Percentiles rank a stretch among this genome's conserved stretches.
These are phyloP conservation scores for Acrossocheilus wenchowensis DNA, from an alignment of 2,797 vertebrate genomes.

Conservation along the genomic window DNA sequence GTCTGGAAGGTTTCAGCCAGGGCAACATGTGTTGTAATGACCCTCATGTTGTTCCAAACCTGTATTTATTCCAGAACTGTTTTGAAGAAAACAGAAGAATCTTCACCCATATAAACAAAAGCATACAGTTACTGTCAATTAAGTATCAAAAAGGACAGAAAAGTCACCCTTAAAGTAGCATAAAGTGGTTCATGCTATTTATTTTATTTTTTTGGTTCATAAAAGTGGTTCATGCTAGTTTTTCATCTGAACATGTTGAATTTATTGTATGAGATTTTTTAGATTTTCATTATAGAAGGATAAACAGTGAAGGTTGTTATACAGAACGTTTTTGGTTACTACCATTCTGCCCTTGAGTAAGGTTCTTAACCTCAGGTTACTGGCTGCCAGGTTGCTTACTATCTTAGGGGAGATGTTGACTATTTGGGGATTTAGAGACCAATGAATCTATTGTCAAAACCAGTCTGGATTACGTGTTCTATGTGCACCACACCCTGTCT, in stretches of 20 bases:
- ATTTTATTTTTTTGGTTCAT: not conserved
- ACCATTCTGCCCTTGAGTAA: not conserved
- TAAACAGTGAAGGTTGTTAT: not conserved
- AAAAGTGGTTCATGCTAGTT: not conserved
- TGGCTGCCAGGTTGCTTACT: not conserved
- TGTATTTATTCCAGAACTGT: not conserved
- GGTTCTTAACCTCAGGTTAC: not conserved
- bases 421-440: not conserved
- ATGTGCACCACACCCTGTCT: not conserved
- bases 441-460: constrained; percentile 1
- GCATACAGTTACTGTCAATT: not conserved
- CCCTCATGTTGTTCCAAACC: not conserved
- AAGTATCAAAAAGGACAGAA: not conserved
- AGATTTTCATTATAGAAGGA: not conserved
- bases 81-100: not conserved
- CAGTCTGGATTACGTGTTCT: not conserved
- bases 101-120: not conserved
- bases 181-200: not conserved
- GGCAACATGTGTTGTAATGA: not conserved
- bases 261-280: not conserved
- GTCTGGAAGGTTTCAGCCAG: not conserved
- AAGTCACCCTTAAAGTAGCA: not conserved
- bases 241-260: not conserved
- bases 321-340: not conserved
- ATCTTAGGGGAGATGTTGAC: not conserved